Evolutionary conservation across 2,888 invertebrate species (phyloP).

Genomic region (Euzophera pinguis): DNA sequence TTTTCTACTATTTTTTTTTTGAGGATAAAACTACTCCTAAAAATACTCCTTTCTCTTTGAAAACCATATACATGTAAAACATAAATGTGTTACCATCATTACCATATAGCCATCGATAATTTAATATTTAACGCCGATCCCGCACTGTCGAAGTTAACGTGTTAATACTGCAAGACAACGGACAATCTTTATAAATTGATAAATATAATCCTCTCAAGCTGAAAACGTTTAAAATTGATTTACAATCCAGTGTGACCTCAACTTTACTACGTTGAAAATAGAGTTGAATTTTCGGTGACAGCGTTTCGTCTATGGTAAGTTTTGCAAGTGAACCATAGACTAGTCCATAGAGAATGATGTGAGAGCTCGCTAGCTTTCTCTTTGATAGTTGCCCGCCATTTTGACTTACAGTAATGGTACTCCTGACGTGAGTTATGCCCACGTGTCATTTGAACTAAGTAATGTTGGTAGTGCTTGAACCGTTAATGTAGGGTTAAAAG

Average conservation of each 20-base stretch:
- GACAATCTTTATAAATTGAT: constrained; percentile 71
- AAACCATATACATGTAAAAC: neutral
- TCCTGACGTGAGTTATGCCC: constrained; percentile 67
- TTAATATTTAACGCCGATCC: constrained; percentile 60
- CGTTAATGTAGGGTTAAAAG: constrained; percentile 55
- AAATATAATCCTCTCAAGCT: constrained; percentile 62
- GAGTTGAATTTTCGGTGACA: constrained; percentile 27
- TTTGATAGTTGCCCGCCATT: constrained; percentile 76
- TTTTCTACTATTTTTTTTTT: too few relatives aligned
- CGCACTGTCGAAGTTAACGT: constrained; percentile 57
- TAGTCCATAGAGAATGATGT: constrained; percentile 72
- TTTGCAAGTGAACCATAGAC: constrained; percentile 55
- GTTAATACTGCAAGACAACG: constrained; percentile 64
- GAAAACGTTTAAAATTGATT: constrained; percentile 39
- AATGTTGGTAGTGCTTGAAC: constrained; percentile 59
- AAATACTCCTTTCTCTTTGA: too few relatives aligned
- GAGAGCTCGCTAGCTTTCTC: constrained; percentile 72
- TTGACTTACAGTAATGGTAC: constrained; percentile 73
- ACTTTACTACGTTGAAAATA: constrained; percentile 27
- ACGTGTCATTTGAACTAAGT: constrained; percentile 64
- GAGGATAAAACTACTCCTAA: too few relatives aligned
- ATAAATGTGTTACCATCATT: neutral
- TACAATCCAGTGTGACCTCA: constrained; percentile 19
- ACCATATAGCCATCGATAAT: constrained; percentile 49
- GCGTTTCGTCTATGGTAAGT: constrained; percentile 37